These are phyloP conservation scores for Boulengeromyrus knoepffleri DNA, from an alignment of 2,113 vertebrate species.

Conservation along the genomic window DNA sequence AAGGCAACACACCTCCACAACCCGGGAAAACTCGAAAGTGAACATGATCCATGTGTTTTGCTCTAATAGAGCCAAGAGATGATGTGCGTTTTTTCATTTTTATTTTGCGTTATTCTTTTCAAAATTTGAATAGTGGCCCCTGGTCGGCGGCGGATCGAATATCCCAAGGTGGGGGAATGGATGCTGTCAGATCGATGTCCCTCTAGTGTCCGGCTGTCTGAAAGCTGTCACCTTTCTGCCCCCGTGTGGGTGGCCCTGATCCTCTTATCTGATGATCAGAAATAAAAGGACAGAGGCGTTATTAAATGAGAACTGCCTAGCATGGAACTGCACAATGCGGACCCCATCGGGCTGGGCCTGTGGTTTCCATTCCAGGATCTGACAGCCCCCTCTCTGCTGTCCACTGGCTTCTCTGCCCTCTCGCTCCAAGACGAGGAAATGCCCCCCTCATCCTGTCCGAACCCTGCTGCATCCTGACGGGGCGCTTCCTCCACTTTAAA, in stretches of 20 bases:
- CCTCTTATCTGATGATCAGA: neutral
- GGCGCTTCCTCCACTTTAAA: constrained; percentile 42
- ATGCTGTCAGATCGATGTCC: neutral
- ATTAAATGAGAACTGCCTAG: neutral
- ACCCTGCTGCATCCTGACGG: constrained; percentile 40
- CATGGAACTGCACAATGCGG: neutral
- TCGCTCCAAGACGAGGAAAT: neutral
- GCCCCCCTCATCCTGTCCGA: neutral
- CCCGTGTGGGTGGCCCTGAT: neutral
- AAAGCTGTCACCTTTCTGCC: neutral
- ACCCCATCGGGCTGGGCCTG: neutral
- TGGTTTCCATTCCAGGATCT: neutral
- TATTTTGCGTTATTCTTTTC: neutral
- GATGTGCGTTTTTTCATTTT: neutral
- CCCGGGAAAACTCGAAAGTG: neutral
- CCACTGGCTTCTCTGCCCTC: neutral
- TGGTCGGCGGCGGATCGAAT: neutral
- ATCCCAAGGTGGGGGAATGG: too few relatives aligned
- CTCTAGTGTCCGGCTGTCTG: neutral
- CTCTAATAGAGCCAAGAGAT: neutral
- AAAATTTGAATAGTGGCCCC: neutral
- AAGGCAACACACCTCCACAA: neutral
- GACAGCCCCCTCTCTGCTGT: neutral
- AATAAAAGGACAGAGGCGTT: neutral
- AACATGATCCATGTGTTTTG: neutral